These are phyloP conservation scores for Thripadectes ignobilis DNA, from an alignment of 2,797 vertebrate species.

Conservation along the genomic window DNA sequence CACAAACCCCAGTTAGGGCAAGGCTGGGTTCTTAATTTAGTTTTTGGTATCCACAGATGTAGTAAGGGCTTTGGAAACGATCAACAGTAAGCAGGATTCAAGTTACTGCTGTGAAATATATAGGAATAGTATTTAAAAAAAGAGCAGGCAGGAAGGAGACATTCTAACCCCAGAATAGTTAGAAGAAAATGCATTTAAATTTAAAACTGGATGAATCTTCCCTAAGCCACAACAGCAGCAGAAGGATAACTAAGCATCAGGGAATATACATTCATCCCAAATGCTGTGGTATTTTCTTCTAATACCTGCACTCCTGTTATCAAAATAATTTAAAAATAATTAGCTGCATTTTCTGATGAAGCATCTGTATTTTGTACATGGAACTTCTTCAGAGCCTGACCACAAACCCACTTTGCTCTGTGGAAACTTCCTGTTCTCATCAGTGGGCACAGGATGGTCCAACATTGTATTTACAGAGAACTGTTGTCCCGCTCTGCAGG, in stretches of 20 bases:
- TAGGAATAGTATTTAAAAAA: background rate
- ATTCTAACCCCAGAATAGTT: background rate
- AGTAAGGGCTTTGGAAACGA: background rate
- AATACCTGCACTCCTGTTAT: background rate
- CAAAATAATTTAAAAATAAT: background rate
- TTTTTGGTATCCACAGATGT: background rate
- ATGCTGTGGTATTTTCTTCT: background rate
- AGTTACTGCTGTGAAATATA: background rate
- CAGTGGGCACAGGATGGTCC: background rate
- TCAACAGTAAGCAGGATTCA: background rate
- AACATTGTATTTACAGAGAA: background rate
- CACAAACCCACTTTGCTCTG: background rate
- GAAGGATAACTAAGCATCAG: background rate
- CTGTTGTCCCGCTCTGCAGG: background rate
- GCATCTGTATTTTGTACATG: background rate
- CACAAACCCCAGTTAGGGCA: background rate
- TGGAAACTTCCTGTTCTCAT: background rate
- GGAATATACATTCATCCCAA: background rate
- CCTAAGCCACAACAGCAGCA: background rate
- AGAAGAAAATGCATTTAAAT: constrained; percentile 14
- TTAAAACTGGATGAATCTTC: background rate
- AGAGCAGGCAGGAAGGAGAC: background rate
- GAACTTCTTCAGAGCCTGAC: background rate
- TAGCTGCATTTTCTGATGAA: background rate
- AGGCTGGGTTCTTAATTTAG: background rate